A percentile compares a stretch with the other conserved stretches of the same genome.
Evolutionary conservation across 1,140 invertebrate genomes (phyloP).

Genomic region (Drosophila lacertosa): DNA sequence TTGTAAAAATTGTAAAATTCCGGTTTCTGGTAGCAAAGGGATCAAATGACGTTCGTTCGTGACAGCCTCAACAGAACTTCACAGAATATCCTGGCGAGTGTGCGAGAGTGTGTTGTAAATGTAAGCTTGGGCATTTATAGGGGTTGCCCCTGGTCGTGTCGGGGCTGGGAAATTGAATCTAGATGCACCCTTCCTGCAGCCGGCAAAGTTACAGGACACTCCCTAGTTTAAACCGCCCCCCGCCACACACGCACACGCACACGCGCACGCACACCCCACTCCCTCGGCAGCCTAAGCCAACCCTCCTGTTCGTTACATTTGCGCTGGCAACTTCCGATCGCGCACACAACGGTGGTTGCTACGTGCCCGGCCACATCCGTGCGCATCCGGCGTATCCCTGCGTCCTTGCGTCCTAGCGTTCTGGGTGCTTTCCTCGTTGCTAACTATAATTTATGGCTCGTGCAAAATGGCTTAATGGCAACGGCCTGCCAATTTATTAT

Average conservation of each 20-base stretch:
- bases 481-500: constrained; percentile 74
- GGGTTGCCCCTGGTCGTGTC: constrained; percentile 47
- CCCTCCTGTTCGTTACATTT: constrained; percentile 49
- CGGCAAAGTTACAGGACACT: constrained; percentile 49
- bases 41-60: constrained; percentile 78
- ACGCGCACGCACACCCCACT: not conserved
- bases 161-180: constrained; percentile 30
- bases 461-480: constrained; percentile 72
- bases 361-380: constrained; percentile 67
- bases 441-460: constrained; percentile 75
- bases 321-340: constrained; percentile 52
- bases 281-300: not conserved
- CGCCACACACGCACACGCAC: constrained; percentile 4
- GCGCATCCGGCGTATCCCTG: constrained; percentile 28
- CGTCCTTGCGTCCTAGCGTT: constrained; percentile 29
- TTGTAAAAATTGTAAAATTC: constrained; percentile 68
- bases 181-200: constrained; percentile 45
- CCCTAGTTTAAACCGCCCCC: constrained; percentile 30
- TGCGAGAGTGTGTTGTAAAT: constrained; percentile 50
- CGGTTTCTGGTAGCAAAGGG: constrained; percentile 54
- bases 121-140: constrained; percentile 73
- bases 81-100: constrained; percentile 4
- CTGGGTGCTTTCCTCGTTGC: constrained; percentile 55
- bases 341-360: constrained; percentile 34
- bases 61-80: constrained; percentile 55